These are phyloP conservation scores for Epinephelus moara DNA, from an alignment of 2,113 vertebrate species.

Conservation along the genomic window DNA sequence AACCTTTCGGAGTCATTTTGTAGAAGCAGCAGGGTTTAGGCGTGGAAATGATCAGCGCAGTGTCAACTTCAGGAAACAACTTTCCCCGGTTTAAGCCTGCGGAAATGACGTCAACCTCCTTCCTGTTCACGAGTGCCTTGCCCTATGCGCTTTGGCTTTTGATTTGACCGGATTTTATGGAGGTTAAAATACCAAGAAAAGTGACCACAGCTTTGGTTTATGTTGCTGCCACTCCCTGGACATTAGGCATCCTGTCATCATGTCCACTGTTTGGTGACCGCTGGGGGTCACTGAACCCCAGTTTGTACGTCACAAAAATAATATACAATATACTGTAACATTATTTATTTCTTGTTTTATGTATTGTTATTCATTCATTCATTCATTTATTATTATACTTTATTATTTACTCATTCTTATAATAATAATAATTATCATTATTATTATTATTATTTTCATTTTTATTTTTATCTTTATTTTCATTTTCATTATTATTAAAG, in stretches of 20 bases:
- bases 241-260: neutral
- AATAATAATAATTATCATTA: too few relatives aligned
- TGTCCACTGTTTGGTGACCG: neutral
- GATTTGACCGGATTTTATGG: neutral
- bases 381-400: too few relatives aligned
- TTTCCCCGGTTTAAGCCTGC: slow-evolving; percentile 83
- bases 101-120: slow-evolving; percentile 83
- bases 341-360: neutral
- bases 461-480: too few relatives aligned
- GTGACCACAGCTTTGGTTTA: neutral
- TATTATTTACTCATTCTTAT: too few relatives aligned
- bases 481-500: too few relatives aligned
- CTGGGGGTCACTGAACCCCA: slow-evolving; percentile 20
- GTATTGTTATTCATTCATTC: too few relatives aligned
- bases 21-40: neutral
- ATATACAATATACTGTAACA: neutral
- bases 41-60: slow-evolving; percentile 19
- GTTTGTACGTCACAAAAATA: neutral
- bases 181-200: neutral
- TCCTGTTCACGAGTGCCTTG: slow-evolving; percentile 67
- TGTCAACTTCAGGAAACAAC: slow-evolving; percentile 85
- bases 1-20: slow-evolving; percentile 15
- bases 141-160: neutral
- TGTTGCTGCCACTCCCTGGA: neutral
- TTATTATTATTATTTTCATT: too few relatives aligned